Conservation (phyloP, 2,888 invertebrate species). For the Muscina levida region DNA sequence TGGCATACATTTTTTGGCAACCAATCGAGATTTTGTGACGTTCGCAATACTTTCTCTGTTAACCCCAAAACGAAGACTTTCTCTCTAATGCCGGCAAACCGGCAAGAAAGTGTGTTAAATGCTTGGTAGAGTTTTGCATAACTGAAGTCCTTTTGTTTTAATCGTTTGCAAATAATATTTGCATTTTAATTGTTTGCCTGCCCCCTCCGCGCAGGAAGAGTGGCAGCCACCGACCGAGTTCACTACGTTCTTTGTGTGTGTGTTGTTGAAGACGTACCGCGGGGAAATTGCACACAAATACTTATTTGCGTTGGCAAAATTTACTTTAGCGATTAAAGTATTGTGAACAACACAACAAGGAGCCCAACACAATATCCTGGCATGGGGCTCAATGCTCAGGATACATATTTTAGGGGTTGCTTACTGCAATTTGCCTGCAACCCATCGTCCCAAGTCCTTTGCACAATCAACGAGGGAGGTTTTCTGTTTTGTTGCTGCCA, state of each 20-base stretch:
- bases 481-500: slow-evolving; percentile 32
- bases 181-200: slow-evolving; percentile 55
- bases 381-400: slow-evolving; percentile 48
- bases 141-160: slow-evolving; percentile 5
- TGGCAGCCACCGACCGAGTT: slow-evolving; percentile 5
- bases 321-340: slow-evolving; percentile 60
- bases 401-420: slow-evolving; percentile 40
- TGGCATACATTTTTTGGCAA: slow-evolving; percentile 49
- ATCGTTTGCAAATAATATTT: slow-evolving; percentile 46
- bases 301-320: slow-evolving; percentile 42
- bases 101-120: slow-evolving; percentile 20
- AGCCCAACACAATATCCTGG: slow-evolving; percentile 45
- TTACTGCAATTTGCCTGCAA: slow-evolving; percentile 2
- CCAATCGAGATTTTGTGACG: slow-evolving; percentile 11
- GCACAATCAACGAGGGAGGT: slow-evolving; percentile 30
- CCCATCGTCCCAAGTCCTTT: not conserved
- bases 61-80: slow-evolving; percentile 5
- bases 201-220: not conserved
- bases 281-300: slow-evolving; percentile 38
- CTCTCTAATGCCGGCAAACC: not conserved
- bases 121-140: not conserved
- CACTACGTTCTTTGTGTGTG: slow-evolving; percentile 25
- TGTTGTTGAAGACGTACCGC: too few relatives aligned
- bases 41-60: slow-evolving; percentile 37
- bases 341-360: slow-evolving; percentile 31